phyloP scores from a whole-genome alignment of 2,888 invertebrate genomes.

The Macaria notata region DNA sequence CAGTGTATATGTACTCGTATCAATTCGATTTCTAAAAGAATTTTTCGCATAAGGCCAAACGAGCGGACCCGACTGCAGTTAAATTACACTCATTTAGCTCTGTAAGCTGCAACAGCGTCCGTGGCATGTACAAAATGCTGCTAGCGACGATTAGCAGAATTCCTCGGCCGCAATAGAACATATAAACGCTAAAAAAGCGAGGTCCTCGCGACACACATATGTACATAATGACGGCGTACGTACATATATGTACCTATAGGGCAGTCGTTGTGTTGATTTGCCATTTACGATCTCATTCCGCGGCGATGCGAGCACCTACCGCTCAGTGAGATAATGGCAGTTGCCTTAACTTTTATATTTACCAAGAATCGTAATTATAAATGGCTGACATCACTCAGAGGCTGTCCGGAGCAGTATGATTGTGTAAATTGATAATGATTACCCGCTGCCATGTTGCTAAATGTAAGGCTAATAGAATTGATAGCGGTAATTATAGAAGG shows the following conservation, averaged over 20 bases:
- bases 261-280: slow-evolving; percentile 59
- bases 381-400: slow-evolving; percentile 20
- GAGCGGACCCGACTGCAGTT: slow-evolving; percentile 55
- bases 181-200: slow-evolving; percentile 73
- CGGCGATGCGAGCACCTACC: slow-evolving; percentile 43
- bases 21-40: background rate
- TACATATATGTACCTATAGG: slow-evolving; percentile 35
- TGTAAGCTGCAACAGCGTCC: slow-evolving; percentile 62
- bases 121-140: slow-evolving; percentile 71
- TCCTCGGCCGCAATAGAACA: slow-evolving; percentile 72
- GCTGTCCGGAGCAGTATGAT: slow-evolving; percentile 9
- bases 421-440: slow-evolving; percentile 37
- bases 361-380: slow-evolving; percentile 33
- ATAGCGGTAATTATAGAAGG: slow-evolving; percentile 66
- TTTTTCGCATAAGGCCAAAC: slow-evolving; percentile 26
- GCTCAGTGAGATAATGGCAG: slow-evolving; percentile 51
- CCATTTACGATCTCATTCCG: slow-evolving; percentile 57
- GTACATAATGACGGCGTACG: slow-evolving; percentile 38
- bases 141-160: slow-evolving; percentile 77
- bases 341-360: slow-evolving; percentile 28
- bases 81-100: slow-evolving; percentile 75
- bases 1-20: background rate
- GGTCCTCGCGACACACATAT: slow-evolving; percentile 54
- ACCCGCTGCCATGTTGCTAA: slow-evolving; percentile 42
- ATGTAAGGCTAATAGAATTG: slow-evolving; percentile 60